These are phyloP conservation scores for Standfussiana lucernea DNA, from an alignment of 2,888 invertebrate species.

Conservation along the genomic window DNA sequence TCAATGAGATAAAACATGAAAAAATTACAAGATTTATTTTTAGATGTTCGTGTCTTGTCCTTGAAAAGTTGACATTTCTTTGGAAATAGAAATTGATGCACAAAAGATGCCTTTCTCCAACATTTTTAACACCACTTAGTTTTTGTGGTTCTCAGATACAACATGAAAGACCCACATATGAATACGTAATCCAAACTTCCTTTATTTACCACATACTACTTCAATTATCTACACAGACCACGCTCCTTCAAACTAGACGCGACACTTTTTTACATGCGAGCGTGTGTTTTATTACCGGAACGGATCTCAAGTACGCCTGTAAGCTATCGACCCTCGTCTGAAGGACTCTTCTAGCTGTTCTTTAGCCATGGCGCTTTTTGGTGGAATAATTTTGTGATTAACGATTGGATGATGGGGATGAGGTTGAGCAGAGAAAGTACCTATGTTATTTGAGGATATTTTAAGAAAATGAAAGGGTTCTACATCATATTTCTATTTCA, in stretches of 20 bases:
- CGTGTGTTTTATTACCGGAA: slow-evolving; percentile 79
- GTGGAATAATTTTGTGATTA: slow-evolving; percentile 62
- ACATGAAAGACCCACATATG: not conserved
- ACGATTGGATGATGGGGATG: slow-evolving; percentile 52
- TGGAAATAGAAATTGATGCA: not conserved
- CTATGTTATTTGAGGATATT: slow-evolving; percentile 26
- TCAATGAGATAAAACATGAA: not conserved
- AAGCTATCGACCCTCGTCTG: slow-evolving; percentile 69
- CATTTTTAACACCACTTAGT: not conserved
- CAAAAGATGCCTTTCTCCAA: not conserved
- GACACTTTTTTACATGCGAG: slow-evolving; percentile 77
- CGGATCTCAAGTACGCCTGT: slow-evolving; percentile 77
- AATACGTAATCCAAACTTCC: slow-evolving; percentile 21
- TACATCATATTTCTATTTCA: too few species aligned
- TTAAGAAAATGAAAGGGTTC: not conserved
- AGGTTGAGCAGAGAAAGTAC: slow-evolving; percentile 39
- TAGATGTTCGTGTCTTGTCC: not conserved
- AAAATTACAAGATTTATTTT: not conserved
- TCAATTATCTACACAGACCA: slow-evolving; percentile 59
- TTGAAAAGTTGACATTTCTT: not conserved
- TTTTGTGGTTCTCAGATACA: not conserved
- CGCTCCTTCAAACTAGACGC: slow-evolving; percentile 51
- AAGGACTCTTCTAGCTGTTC: slow-evolving; percentile 68
- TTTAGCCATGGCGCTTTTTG: slow-evolving; percentile 63
- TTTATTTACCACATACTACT: slow-evolving; percentile 55